Conservation (phyloP, 2,888 invertebrate species). For the Oxystoma pomonae region DNA sequence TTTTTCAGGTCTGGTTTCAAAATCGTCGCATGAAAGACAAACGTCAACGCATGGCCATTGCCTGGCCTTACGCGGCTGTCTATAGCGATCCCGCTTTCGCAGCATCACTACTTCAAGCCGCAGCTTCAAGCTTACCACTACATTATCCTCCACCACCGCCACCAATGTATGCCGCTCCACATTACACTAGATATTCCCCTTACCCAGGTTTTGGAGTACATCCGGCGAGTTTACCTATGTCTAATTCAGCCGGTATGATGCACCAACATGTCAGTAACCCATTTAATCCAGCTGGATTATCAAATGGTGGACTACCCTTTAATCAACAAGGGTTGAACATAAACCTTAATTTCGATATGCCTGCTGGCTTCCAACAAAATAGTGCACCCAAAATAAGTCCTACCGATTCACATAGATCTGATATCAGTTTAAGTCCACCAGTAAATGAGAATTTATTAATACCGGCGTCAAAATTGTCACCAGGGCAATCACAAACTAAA, state of each 20-base stretch:
- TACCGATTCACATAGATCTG: constrained; percentile 42
- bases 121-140: constrained; percentile 62
- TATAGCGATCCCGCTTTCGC: constrained; percentile 93
- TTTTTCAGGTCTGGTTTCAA: constrained; percentile 91
- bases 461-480: constrained; percentile 38
- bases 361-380: constrained; percentile 22
- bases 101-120: constrained; percentile 87
- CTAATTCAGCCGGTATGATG: constrained; percentile 36
- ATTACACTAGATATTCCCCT: constrained; percentile 48
- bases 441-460: constrained; percentile 40
- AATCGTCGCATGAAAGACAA: constrained; percentile 97
- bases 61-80: constrained; percentile 93
- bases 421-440: constrained; percentile 44
- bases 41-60: constrained; percentile 87
- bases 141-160: constrained; percentile 55
- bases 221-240: constrained; percentile 49
- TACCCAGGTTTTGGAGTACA: constrained; percentile 49
- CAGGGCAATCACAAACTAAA: constrained; percentile 39
- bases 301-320: constrained; percentile 43
- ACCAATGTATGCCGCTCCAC: constrained; percentile 57
- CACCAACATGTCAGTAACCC: constrained; percentile 36
- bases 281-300: constrained; percentile 38
- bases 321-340: constrained; percentile 37
- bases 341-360: constrained; percentile 37
- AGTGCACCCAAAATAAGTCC: constrained; percentile 34